Base-by-base conservation (phyloP, 2,888 invertebrate genomes). In the Apoda limacodes region DNA sequence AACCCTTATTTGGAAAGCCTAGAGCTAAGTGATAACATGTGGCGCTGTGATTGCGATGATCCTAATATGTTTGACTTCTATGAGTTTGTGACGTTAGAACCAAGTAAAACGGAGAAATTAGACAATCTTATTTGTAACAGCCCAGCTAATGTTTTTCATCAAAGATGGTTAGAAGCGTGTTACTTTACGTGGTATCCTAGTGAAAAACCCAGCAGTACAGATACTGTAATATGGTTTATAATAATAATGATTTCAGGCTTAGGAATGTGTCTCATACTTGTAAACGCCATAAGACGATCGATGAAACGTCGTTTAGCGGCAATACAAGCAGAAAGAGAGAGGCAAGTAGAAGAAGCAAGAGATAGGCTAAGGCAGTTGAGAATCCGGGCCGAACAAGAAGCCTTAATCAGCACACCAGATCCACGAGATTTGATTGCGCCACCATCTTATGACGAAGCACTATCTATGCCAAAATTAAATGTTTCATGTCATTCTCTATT, bases 401-500 rank as follows among this genome's bases (percentile, higher is more conserved):
- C 80, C 9, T 64, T 82, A 9, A 71, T 81, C 29, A 88, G 85
- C 51, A 85, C 88, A 12, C 85, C 88, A 4, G 88, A 88, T 59
- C 86, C 86, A 1, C 81, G 88, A 44, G 90, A 90, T 63, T 57
- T 85, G 28, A 78, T 88, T 15, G 83, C 85, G 34, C 87, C 90
- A 20, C 92, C 92, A 1, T 87, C 88, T 3, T 92, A 92, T 50
- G 88, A 86, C 47, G 91, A 90, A 68, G 92, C 91, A 17, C 75
- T 92, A 32, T 81, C 86, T 11, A 87, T 92, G 86, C 89, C 90
- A 2, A 85, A 88, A 52, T 50, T 89, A 21, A 86, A 85, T 45
- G 60, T 82, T 3, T 87, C 87, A 0, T 82, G 82, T 48, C 83
- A 84, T 45, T 86, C 86, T 1, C 52, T 82, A 13, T 72, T 72